Base-by-base conservation (phyloP, 2,797 vertebrate genomes). In the Phyllotis vaccarum region DNA sequence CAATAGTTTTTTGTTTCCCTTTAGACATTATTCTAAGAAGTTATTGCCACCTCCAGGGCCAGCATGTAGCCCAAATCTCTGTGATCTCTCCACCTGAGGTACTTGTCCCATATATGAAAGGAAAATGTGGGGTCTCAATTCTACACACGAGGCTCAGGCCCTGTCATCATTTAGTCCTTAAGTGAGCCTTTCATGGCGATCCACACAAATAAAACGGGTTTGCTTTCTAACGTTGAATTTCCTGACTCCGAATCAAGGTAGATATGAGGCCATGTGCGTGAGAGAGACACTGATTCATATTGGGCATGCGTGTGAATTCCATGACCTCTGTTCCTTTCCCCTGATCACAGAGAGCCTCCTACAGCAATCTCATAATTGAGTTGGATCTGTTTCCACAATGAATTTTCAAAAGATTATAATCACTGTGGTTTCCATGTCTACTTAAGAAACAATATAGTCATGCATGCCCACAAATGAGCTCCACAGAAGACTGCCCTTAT, bases 321-420 rank as follows among this genome's bases (percentile, higher is more conserved):
- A 49, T 96, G 96, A 96, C 95, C 97, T 98, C 93, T 97, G 96
- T 98, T 98, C 96, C 96, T 86, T 90, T 31, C 95, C 93, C 94
- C 96, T 96, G 94, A 97, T 95, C 87, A 97, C 91, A 96, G 58
- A 89, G 60, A 98, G 79, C 86, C 97, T 82, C 97, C 95, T 83
- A 94, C 97, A 96, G 86, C 94, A 97, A 95, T 97, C 95, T 96
- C 97, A 89, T 70, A 98, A 97, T 96, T 97, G 82, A 97, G 78
- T 97, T 98, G 95, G 93, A 92, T 72, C 83, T 74, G 93, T 97
- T 98, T 98, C 98, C 97, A 21, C 72, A n/a, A 70, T 96, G 96
- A 97, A 78, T 90, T 97, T 97, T 97, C 88, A 90, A 86, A 98
- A 98, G 95, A 97, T 97, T 96, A 56, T 37, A 56, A 94, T 90